Conservation (phyloP, 2,113 vertebrate species). For the Pterocles gutturalis region DNA sequence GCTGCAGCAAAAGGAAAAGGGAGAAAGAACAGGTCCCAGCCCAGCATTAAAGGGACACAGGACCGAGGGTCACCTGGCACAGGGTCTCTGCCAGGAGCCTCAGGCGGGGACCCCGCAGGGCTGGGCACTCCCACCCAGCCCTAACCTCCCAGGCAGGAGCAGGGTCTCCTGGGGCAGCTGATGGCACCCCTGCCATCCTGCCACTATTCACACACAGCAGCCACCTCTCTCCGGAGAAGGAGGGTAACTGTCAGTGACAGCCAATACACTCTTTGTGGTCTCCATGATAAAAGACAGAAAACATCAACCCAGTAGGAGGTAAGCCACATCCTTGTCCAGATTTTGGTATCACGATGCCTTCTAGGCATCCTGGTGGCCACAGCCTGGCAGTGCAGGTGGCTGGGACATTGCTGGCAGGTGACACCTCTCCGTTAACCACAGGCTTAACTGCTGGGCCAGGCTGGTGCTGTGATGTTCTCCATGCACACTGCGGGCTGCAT, state of each 20-base stretch:
- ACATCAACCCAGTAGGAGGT: not conserved
- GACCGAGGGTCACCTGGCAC: not conserved
- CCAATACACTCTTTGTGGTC: too few species aligned
- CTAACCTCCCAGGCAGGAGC: not conserved
- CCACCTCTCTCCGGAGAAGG: not conserved
- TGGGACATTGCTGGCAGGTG: too few species aligned
- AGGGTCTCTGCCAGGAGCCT: not conserved
- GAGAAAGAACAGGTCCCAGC: not conserved
- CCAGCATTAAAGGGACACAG: accelerated
- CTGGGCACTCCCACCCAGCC: accelerated
- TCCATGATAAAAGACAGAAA: too few species aligned
- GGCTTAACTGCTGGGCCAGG: not conserved
- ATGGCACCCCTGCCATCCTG: not conserved
- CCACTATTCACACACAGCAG: too few species aligned
- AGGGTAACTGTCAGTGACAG: not conserved
- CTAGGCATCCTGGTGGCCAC: accelerated
- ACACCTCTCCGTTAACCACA: not conserved
- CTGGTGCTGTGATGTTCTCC: not conserved
- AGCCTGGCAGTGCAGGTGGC: accelerated
- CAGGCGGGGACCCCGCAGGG: accelerated
- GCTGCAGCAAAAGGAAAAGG: not conserved
- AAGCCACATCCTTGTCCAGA: too few species aligned
- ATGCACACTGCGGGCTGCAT: accelerated
- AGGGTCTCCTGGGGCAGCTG: not conserved
- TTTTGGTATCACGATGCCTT: accelerated